Base-by-base conservation (phyloP, 2,113 vertebrate genomes). In the Otolemur garnettii region DNA sequence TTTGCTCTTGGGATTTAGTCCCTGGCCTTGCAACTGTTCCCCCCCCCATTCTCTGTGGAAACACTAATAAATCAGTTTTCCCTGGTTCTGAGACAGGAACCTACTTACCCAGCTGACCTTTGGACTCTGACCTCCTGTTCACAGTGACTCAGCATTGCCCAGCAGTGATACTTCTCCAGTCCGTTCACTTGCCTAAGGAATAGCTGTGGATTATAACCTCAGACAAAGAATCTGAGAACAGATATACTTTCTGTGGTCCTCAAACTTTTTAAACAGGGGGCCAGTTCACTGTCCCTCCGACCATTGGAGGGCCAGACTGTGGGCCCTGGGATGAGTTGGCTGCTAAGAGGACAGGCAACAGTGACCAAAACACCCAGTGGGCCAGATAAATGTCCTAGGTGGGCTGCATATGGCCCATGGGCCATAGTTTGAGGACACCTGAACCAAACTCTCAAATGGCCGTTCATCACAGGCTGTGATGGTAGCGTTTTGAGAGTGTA, bases 1-100 rank as follows among this genome's bases (percentile, higher is more conserved):
- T 33, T 74, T 64, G 5, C 55, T 57, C 38, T 59, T 84, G 26
- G 22, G 26, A 33, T 62, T 35, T 4, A 28, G 50, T 13, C 13
- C 15, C 14, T 72, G 57, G 45, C 82, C 35, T 50, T 53, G 22
- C 33, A 33, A 18, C 53, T 45, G 5, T 77, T 18, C 35, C 55
- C 64, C 53, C 45, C 45, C 45, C 45, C 45, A 69, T 19, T 66
- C 9, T 60, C n/a, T 38, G 18, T 22, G 30, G 42, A 50, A 69
- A 45, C 18, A 57, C 9, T 62, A 74, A 1, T 24, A 50, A 78
- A 86, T 13, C 9, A 30, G 9, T 13, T 74, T 55, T 64, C 66
- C 21, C 59, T n/a, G 7, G 1, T 33, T 81, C 28, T 0, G 0
- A 68, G n/a, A 33, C 8, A n/a, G 15, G 35, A 28, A 26, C 0